Percentiles rank a stretch among this genome's conserved stretches.
Conservation (phyloP, 2,888 invertebrate genomes). For the Torymus aiolomorphi region DNA sequence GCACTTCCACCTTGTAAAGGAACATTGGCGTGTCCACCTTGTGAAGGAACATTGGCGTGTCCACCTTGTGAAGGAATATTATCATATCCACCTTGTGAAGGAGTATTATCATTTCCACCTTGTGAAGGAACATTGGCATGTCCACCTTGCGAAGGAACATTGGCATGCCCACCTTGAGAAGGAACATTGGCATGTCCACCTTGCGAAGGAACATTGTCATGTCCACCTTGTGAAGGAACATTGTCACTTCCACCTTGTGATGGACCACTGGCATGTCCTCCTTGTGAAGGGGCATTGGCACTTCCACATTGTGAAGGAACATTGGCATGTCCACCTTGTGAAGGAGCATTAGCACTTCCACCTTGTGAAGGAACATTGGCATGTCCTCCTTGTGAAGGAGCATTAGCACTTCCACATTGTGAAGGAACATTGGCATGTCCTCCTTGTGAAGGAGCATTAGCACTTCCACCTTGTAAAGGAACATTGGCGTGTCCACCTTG, state of each 20-base stretch:
- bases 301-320: neutral
- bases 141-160: neutral
- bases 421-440: neutral
- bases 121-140: neutral
- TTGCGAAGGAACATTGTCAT: neutral
- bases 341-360: neutral
- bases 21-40: too few relatives aligned
- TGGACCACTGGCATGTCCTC: neutral
- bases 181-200: neutral
- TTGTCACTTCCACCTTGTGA: neutral
- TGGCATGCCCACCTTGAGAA: neutral
- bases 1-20: neutral
- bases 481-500: neutral
- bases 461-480: neutral
- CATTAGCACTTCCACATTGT: neutral
- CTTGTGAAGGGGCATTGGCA: neutral
- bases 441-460: neutral
- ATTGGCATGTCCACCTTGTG: neutral
- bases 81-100: neutral
- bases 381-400: neutral
- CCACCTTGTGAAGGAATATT: neutral
- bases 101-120: neutral
- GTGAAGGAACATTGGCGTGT: neutral
- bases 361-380: neutral
- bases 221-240: neutral